Percentiles rank a stretch among this genome's conserved stretches.
These are phyloP conservation scores for Triplophysa tibetana DNA, from an alignment of 2,113 vertebrate species.

Conservation along the genomic window DNA sequence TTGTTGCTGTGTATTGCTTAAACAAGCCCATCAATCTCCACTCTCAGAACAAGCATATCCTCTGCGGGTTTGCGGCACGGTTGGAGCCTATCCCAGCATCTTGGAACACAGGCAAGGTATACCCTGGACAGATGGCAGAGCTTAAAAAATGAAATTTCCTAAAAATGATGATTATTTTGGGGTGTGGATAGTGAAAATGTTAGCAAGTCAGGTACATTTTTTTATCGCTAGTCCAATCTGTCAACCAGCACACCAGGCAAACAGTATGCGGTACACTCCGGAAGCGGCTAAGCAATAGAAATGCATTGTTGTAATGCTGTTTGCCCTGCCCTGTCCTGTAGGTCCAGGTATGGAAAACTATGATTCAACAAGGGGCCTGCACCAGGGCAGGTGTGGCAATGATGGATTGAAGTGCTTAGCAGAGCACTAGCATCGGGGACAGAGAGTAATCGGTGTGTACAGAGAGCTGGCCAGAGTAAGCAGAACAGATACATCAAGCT, in stretches of 20 bases:
- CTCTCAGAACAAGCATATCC: too few species aligned
- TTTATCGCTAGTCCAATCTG: background rate
- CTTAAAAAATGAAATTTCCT: too few species aligned
- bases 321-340: constrained; percentile 36
- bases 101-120: too few species aligned
- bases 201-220: too few species aligned
- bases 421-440: constrained; percentile 72
- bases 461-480: constrained; percentile 70
- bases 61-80: too few species aligned
- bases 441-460: constrained; percentile 78
- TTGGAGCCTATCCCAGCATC: too few species aligned
- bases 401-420: constrained; percentile 78
- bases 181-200: too few species aligned
- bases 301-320: constrained; percentile 51
- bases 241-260: background rate
- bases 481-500: constrained; percentile 71
- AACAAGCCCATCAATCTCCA: too few species aligned
- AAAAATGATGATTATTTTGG: too few species aligned
- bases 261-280: background rate
- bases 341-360: constrained; percentile 32
- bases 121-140: too few species aligned
- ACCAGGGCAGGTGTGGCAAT: constrained; percentile 76
- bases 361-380: constrained; percentile 55
- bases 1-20: too few species aligned
- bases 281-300: constrained; percentile 53